Conservation (phyloP, 1,140 invertebrate genomes). For the Cyclargus thomasi region DNA sequence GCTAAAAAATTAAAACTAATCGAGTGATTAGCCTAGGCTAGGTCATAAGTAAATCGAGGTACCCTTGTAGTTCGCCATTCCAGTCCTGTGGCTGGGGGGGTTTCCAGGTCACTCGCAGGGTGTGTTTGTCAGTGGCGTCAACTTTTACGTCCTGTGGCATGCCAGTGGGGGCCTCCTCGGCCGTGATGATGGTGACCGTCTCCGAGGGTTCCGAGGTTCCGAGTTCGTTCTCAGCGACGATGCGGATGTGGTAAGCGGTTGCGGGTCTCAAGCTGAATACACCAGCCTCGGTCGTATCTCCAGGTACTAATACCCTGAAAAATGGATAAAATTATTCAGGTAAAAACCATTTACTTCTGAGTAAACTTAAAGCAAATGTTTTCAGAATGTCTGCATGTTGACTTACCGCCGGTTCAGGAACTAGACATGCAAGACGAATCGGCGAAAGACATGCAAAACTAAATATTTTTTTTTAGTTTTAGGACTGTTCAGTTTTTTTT, state of each 20-base stretch:
- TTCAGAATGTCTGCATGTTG: too few species aligned
- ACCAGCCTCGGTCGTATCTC: constrained; percentile 89
- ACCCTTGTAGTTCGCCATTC: constrained; percentile 94
- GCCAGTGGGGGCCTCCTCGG: constrained; percentile 94
- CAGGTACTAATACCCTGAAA: constrained; percentile 86
- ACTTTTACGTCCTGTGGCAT: constrained; percentile 89
- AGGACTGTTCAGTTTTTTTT: background rate
- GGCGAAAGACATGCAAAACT: too few species aligned
- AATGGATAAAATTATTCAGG: constrained; percentile 11
- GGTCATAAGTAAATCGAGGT: constrained; percentile 5
- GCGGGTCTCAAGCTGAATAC: constrained; percentile 93
- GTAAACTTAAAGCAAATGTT: too few species aligned
- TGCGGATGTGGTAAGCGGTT: constrained; percentile 92
- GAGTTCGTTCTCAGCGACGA: constrained; percentile 96
- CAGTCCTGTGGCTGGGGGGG: constrained; percentile 90
- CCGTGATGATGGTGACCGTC: constrained; percentile 93
- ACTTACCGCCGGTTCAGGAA: too few species aligned
- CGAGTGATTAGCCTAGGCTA: background rate
- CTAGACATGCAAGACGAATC: too few species aligned
- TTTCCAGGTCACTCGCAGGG: constrained; percentile 95
- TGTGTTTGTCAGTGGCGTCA: constrained; percentile 93
- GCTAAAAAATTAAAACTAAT: too few species aligned
- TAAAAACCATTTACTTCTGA: background rate
- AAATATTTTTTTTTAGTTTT: too few species aligned
- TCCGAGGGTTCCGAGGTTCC: constrained; percentile 94